Evolutionary conservation across 1,140 invertebrate genomes (phyloP), one percentile per base, ranked within the genome.

Genomic region (Campoletis sonorensis): DNA sequence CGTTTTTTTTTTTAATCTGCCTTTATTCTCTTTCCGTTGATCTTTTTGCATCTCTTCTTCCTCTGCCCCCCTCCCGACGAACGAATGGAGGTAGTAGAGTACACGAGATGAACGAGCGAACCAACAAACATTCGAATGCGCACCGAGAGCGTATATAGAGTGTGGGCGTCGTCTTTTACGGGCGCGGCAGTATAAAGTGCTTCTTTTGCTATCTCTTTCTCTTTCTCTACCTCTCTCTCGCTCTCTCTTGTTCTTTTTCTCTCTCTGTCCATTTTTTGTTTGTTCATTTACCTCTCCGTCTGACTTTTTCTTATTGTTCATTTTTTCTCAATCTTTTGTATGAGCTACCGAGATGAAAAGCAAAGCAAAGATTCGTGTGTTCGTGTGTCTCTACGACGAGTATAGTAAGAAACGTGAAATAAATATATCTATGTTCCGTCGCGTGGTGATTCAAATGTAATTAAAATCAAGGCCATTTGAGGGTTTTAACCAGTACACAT

Each of bases 111-210:
- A 77, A 45, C 72, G 45, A 73, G 67, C 79, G 72, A 80, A 81
- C 45, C 68, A 75, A 83, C 79, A 75, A 79, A 64, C 51, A 68
- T 51, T 73, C 37, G 40, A 71, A 78, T 64, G 61, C n/a, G 58
- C 73, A 77, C 73, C 68, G 49, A 16, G 72, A 54, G 30, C 75
- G 21, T 30, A 15, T 16, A 61, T 49, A 70, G 40, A 45, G 87
- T 84, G 87, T 88, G 83, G 87, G 87, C 87, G 86, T 88, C 82
- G 81, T 79, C 80, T 87, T 84, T 88, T 86, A 88, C 86, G 84
- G 86, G 83, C 85, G 80, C 82, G 81, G 76, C 76, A 83, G 73
- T 72, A 84, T 86, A 86, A 87, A 88, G 83, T 86, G 86, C 83
- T 81, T 76, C 54, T 72, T 64, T 37, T 27, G 15, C 67, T 30